Percentiles rank a stretch among this genome's conserved stretches.
phyloP scores from a whole-genome alignment of 1,140 invertebrate genomes.

The Nasonia vitripennis region DNA sequence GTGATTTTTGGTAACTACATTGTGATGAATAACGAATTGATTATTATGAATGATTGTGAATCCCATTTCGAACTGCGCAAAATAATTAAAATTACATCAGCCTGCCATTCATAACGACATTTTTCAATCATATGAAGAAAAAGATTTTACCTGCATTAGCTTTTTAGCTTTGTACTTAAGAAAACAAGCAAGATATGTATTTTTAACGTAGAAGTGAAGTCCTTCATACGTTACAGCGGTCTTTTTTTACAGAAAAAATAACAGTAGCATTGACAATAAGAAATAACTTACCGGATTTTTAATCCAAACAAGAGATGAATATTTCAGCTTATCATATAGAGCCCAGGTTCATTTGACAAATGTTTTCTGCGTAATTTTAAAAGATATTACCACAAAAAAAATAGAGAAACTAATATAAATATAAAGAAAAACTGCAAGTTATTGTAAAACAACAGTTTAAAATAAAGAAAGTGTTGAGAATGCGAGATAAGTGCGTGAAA shows the following conservation, averaged over 20 bases:
- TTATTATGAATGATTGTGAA: not conserved
- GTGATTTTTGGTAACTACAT: not conserved
- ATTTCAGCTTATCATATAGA: not conserved
- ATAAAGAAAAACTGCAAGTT: not conserved
- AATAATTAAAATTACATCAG: not conserved
- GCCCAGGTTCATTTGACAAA: not conserved
- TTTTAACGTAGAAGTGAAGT: not conserved
- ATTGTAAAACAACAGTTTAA: not conserved
- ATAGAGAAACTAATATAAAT: not conserved
- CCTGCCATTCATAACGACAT: not conserved
- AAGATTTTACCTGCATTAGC: not conserved
- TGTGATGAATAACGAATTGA: not conserved
- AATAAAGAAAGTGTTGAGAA: not conserved
- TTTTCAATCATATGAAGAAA: not conserved
- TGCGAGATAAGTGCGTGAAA: constrained; percentile 50
- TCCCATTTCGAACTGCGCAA: not conserved
- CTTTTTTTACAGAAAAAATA: constrained; percentile 37
- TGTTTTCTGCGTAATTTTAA: constrained; percentile 13
- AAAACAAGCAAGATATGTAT: not conserved
- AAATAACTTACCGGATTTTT: not conserved
- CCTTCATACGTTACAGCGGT: not conserved
- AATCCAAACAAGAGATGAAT: not conserved
- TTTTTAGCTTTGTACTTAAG: not conserved
- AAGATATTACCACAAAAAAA: constrained; percentile 5
- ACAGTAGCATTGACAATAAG: constrained; percentile 45